Conservation (phyloP, 2,113 vertebrate species). For the Stigmatopora argus region DNA sequence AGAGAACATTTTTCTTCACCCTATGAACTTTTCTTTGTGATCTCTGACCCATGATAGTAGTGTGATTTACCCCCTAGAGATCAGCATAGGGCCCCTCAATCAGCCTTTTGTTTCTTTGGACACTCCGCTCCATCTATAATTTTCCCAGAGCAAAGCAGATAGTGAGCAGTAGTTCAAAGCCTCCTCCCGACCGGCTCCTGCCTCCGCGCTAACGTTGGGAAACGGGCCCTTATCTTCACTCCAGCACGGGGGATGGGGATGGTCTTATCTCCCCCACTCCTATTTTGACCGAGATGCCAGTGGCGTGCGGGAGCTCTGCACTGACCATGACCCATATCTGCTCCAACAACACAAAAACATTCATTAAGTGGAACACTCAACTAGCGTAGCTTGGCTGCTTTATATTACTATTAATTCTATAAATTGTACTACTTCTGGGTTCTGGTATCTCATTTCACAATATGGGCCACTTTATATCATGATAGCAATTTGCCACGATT, state of each 20-base stretch:
- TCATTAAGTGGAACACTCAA: conserved; percentile 5
- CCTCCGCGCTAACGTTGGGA: conserved; percentile 62
- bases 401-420: not conserved
- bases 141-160: conserved; percentile 66
- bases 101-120: conserved; percentile 62
- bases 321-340: conserved; percentile 60
- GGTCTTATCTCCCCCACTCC: conserved; percentile 65
- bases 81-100: conserved; percentile 53
- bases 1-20: conserved; percentile 44
- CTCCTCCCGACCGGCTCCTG: conserved; percentile 54
- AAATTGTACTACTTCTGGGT: too few species aligned
- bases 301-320: conserved; percentile 43
- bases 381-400: conserved; percentile 12
- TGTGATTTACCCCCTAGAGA: conserved; percentile 55
- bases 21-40: conserved; percentile 47
- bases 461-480: too few species aligned
- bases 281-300: conserved; percentile 59
- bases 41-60: conserved; percentile 59
- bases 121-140: conserved; percentile 52
- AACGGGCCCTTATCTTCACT: conserved; percentile 59
- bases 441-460: too few species aligned
- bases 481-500: too few species aligned
- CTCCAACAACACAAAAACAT: conserved; percentile 34
- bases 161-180: conserved; percentile 61
- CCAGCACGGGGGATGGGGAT: conserved; percentile 39